Base-by-base conservation (phyloP, 2,888 invertebrate species). In the Campoplex nolae region DNA sequence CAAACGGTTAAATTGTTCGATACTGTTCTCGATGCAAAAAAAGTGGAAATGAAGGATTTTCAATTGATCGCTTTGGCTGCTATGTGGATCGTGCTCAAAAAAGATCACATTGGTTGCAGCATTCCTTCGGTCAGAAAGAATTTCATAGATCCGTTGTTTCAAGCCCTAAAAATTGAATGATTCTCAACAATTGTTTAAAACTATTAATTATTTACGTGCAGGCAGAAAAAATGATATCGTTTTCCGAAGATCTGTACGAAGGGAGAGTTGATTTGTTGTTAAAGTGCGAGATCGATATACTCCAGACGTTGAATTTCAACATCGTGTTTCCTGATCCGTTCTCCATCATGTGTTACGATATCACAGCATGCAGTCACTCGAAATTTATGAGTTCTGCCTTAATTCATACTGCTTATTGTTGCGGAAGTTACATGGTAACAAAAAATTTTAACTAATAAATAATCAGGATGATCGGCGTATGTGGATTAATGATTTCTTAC, bases 51-150 rank as follows among this genome's bases (percentile, higher is more conserved):
- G 0, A 32, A 80, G 4, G 83, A 90, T 6, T 83, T 93, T 18
- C 93, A 93, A 35, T 54, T 91, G 1, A 8, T 84, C 1, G 92
- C 91, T 4, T 35, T 93, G 32, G 89, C 92, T 0, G 85, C 91
- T 8, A 81, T 93, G 51, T 93, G 93, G 93, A 91, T 93, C 38
- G 85, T 83, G 0, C 73, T 93, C 8, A 93, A 93, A 84, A 90
- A 86, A 74, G 90, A 91, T 23, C 79, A 87, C n/a, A 77, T 73
- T 48, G 65, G 23, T 0, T 67, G 88, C n/a, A 89, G 88, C 8
- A 71, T 92, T 48, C 93, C 93, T 2, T 32, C 84, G 76, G 79
- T 87, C 16, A 62, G 70, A 51, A 48, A 32, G 68, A 32, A 56
- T 65, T n/a, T 16, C n/a, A 32, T 58, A 35, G 32, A 32, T 62